Base-by-base conservation (phyloP, 2,113 vertebrate genomes). In the Limanda limanda region DNA sequence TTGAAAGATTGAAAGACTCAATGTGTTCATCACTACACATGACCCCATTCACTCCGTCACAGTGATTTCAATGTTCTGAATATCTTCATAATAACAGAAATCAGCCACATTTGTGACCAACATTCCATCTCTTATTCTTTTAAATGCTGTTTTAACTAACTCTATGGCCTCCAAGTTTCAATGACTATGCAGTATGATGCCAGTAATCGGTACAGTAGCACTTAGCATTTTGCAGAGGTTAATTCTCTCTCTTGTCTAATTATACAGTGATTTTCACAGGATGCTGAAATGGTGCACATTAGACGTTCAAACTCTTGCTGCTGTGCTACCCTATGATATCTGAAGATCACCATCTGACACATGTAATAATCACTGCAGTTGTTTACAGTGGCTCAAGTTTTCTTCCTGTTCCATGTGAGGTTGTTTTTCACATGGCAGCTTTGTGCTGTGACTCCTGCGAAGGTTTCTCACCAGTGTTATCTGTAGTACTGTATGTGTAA, bases 191-290 rank as follows among this genome's bases (percentile, higher is more conserved):
- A 54, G 11, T 12, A 42, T 12, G 40, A 42, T 12, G 40, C 40
- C 66, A 85, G 74, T 63, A 56, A 71, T 79, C 48, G 77, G 62
- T 40, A n/a, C 51, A 21, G 25, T 37, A 47, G 20, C 68, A 74
- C 60, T 55, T 23, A 57, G 63, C 69, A 48, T 31, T 64, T 35
- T 63, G 63, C 60, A 61, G 73, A 70, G 52, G 47, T 60, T 58
- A 62, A 77, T 85, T 84, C 67, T 78, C 62, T 78, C 59, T 57
- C 61, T 86, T 79, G 56, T 57, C 58, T 86, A 86, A 90, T 86
- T 90, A 85, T n/a, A 85, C 56, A 64, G 73, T 54, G 31, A 84
- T 74, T 79, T 80, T 37, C 42, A 81, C 69, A 75, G 81, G 74
- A 82, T 81, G 71, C 71, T 58, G 17, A 68, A 74, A 47, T 48